Percentiles rank a stretch among this genome's conserved stretches.
phyloP scores from a whole-genome alignment of 2,797 vertebrate species.

The Chiroxiphia lanceolata region DNA sequence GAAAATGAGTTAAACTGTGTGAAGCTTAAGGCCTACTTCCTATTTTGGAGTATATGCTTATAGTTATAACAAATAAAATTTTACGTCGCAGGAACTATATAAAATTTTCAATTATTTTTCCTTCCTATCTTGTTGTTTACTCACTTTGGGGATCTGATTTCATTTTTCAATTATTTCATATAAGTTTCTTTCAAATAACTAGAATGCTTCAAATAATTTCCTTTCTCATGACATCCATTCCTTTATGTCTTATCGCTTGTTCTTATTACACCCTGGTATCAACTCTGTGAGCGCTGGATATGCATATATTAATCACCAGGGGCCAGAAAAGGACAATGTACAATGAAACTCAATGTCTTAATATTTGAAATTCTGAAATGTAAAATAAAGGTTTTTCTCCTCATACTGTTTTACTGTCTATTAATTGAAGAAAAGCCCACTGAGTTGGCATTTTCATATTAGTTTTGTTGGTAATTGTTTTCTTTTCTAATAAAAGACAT shows the following conservation, averaged over 20 bases:
- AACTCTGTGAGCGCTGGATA: neutral
- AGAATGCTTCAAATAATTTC: constrained; percentile 66
- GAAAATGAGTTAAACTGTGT: neutral
- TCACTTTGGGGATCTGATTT: neutral
- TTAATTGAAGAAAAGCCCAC: neutral
- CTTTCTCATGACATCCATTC: constrained; percentile 11
- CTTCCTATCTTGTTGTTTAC: neutral
- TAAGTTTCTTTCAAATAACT: constrained; percentile 52
- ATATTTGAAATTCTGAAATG: constrained; percentile 17
- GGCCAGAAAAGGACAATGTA: neutral
- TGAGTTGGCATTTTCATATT: neutral
- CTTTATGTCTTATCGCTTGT: neutral
- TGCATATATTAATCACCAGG: neutral
- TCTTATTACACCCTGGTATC: neutral
- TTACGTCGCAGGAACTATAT: neutral
- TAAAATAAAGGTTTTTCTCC: neutral
- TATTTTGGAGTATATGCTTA: neutral
- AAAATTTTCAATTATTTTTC: neutral
- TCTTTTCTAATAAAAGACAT: neutral
- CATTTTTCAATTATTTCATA: constrained; percentile 9
- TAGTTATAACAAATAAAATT: neutral
- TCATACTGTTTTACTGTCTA: neutral
- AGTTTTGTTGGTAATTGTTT: neutral
- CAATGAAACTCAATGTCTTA: neutral
- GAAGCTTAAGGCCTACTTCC: neutral